Evolutionary conservation across 2,888 invertebrate genomes (phyloP).

Genomic region (Tipula vernalis): DNA sequence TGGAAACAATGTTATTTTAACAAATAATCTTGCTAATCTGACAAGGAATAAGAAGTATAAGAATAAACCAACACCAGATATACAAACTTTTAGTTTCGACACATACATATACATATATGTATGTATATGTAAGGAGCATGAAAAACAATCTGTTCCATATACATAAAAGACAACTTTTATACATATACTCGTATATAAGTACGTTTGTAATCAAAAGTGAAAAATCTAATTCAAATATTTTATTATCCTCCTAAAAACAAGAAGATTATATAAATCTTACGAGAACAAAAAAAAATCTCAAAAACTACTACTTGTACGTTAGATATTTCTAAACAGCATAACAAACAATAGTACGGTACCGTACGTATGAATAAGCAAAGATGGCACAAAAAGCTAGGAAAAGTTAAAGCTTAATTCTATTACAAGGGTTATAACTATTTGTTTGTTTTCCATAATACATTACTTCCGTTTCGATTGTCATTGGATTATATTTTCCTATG

Average conservation of each 20-base stretch:
- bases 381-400: not conserved
- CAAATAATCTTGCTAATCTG: not conserved
- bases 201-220: not conserved
- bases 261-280: not conserved
- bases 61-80: not conserved
- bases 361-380: not conserved
- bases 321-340: not conserved
- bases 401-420: not conserved
- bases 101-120: not conserved
- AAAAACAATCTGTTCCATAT: not conserved
- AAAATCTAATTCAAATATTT: slow-evolving; percentile 4
- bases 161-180: not conserved
- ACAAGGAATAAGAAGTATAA: not conserved
- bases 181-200: not conserved
- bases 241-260: not conserved
- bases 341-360: not conserved
- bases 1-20: not conserved
- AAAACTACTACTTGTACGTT: not conserved
- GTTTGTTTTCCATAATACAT: not conserved
- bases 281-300: not conserved
- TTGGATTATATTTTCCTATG: not conserved
- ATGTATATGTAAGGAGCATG: not conserved
- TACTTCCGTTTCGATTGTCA: not conserved
- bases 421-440: not conserved
- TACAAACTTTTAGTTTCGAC: not conserved